These are phyloP conservation scores for Corticium candelabrum DNA, from an alignment of 37 sponge, comb jelly and placozoan genomes.

Conservation along the genomic window DNA sequence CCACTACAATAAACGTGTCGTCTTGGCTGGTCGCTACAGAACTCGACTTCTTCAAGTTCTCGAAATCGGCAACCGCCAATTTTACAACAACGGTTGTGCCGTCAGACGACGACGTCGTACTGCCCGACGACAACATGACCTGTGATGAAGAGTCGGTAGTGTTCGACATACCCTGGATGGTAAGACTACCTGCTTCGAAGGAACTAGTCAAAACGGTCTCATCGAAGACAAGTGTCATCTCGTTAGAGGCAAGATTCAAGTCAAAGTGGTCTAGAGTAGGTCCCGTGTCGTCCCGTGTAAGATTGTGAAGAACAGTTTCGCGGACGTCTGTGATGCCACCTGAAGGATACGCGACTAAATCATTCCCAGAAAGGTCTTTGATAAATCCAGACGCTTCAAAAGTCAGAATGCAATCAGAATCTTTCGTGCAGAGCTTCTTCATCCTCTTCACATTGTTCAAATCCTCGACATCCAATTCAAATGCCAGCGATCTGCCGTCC, in stretches of 20 bases:
- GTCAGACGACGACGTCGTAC: conserved; percentile 16
- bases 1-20: conserved; percentile 32
- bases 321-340: conserved; percentile 1
- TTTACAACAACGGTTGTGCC: conserved; percentile 23
- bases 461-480: conserved; percentile 48
- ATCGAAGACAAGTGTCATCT: conserved; percentile 55
- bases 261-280: conserved; percentile 51
- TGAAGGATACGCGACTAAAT: conserved; percentile 10
- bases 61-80: conserved; percentile 47
- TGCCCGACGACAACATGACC: conserved; percentile 6
- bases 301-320: conserved; percentile 23
- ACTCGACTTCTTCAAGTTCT: conserved; percentile 34
- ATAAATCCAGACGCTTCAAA: conserved; percentile 45
- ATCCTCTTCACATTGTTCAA: conserved; percentile 54
- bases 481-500: conserved; percentile 43
- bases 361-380: conserved; percentile 48
- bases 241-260: conserved; percentile 37
- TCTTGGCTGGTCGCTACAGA: neutral
- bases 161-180: no score
- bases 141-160: neutral
- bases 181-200: conserved; percentile 20
- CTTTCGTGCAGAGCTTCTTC: conserved; percentile 30
- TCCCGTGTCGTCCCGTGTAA: conserved; percentile 49
- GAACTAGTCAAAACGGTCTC: conserved; percentile 62
- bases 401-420: conserved; percentile 39